Conservation (phyloP, 2,888 invertebrate genomes). For the Zele albiditarsus region DNA sequence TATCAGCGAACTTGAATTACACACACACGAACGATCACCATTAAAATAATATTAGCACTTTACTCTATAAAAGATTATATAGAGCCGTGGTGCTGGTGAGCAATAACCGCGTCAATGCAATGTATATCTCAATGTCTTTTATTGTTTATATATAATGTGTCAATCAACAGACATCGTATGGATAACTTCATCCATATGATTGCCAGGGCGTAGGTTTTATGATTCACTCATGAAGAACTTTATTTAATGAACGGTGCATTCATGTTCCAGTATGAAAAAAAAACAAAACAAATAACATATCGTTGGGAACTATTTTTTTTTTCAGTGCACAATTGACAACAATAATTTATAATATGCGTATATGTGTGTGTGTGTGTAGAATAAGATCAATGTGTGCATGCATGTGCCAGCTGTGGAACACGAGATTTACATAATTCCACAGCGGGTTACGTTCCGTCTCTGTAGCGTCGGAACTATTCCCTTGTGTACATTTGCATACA, state of each 20-base stretch:
- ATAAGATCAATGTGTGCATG: neutral
- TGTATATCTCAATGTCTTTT: too few species aligned
- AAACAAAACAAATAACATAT: too few species aligned
- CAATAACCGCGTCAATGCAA: too few species aligned
- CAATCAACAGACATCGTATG: neutral
- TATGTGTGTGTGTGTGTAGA: neutral
- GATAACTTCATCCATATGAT: neutral
- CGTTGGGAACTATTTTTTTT: neutral
- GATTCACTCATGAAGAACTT: neutral
- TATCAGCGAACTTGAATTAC: neutral
- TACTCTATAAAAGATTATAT: neutral
- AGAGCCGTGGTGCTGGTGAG: too few species aligned
- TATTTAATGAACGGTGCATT: neutral
- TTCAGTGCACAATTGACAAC: neutral
- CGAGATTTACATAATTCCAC: slow-evolving; percentile 24
- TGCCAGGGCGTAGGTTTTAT: neutral
- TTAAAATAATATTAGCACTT: neutral
- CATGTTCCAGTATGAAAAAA: too few species aligned
- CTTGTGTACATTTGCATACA: slow-evolving; percentile 9
- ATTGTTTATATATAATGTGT: neutral
- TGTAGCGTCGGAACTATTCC: slow-evolving; percentile 4
- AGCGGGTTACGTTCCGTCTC: slow-evolving; percentile 10
- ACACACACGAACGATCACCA: neutral
- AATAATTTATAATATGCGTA: neutral
- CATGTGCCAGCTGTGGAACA: slow-evolving; percentile 12